Base-by-base conservation (phyloP, 2,797 vertebrate genomes). In the Sandelia bainsii region DNA sequence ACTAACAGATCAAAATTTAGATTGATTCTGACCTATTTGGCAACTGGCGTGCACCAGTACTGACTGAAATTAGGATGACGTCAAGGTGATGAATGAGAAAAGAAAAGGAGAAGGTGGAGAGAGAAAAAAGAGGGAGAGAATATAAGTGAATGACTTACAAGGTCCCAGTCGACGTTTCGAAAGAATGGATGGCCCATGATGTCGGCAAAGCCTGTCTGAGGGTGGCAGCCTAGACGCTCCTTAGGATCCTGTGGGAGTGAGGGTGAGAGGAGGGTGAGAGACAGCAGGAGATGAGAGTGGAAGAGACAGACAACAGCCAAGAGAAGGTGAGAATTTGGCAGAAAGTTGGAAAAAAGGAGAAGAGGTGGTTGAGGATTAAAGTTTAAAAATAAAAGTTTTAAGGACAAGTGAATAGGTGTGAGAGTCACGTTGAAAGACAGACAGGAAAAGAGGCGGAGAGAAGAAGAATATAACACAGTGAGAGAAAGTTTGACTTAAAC, bases 151-250 rank as follows among this genome's bases (percentile, higher is more conserved):
- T 39, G 50, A 89, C 97, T 79, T 93, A 99, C 98, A 82, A 98
- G 94, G 68, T 99, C 98, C 98, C 98, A 99, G 65, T 99, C 98
- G 9, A 99, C 98, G 0, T 98, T 99, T 77, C 98, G 90, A 84
- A 99, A 99, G 92, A 99, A 99, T 0, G 98, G 96, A 86, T 99
- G 98, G 34, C 96, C 96, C 89, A 95, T 98, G 89, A 99, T 99
- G 92, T 99, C 98, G 45, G 96, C 98, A 77, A 99, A 99, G 71
- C 98, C 98, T 6, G 98, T 99, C 78, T 99, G 98, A 81, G 98
- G 98, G 81, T 99, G 98, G 92, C 98, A 99, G 82, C 98, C 98
- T 63, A 99, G 93, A 46, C 98, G 96, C 65, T 99, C 98, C 91
- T 97, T 98, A 22, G 98, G 97, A 84, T 99, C 98, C 98, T 99